Base-by-base conservation (phyloP, 2,888 invertebrate species). In the Coelopa pilipes region DNA sequence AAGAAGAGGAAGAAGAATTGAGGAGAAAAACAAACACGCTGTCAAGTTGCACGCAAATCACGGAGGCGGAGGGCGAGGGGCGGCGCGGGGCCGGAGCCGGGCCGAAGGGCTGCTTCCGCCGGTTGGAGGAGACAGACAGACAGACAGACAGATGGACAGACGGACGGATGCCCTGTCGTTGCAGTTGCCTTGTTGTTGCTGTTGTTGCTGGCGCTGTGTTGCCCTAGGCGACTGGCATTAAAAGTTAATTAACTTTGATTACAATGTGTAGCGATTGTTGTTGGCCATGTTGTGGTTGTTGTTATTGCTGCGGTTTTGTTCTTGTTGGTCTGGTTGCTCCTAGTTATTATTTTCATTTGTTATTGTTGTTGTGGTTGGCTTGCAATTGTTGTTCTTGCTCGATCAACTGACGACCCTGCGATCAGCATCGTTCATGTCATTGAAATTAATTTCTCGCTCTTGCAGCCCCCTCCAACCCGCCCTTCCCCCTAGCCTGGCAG, bases 241-340 rank as follows among this genome's bases (percentile, higher is more conserved):
- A 46, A 69, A 70, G 66, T 70, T 74, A 74, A 74, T 74, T 66
- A 70, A 74, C 70, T 70, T 73, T 74, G 70, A 74, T 66, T 70
- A 47, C 66, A 65, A 63, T 57, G 70, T 62, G 62, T 47, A 65
- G 19, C 34, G 17, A 34, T 34, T 34, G 34, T 34, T 34, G 34
- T 34, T 34, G 34, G 2, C 7, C 4, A 7, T 34, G 34, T 34
- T 7, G 4, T 34, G 2, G 7, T 34, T 34, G 34, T 34, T 34
- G 34, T 53, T 53, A 15, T 9, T 47, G n/a, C 15, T 15, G 17
- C 17, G 45, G n/a, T 46, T 67, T 70, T 72, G 46, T 72, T 59
- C 59, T 59, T 47, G 47, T 66, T 72, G 10, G 4, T 68, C 12
- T 50, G 13, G 53, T 12, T 71, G 7, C 21, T 53, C 53, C n/a